phyloP scores from a whole-genome alignment of 1,140 invertebrate genomes.

The Ruditapes philippinarum region DNA sequence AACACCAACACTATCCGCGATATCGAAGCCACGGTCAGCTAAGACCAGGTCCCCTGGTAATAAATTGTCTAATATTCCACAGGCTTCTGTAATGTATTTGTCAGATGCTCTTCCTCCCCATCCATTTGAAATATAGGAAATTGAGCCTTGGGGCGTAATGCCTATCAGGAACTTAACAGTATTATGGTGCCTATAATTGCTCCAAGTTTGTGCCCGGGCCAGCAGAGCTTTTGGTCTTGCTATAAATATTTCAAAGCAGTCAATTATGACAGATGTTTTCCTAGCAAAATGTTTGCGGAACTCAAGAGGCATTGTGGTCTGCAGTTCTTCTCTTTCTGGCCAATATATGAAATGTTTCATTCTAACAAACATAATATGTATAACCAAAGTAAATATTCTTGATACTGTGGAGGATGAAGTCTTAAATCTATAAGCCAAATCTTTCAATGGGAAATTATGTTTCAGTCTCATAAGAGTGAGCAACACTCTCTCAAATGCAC shows the following conservation, averaged over 20 bases:
- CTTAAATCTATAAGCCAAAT: slow-evolving; percentile 39
- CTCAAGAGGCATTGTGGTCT: slow-evolving; percentile 13
- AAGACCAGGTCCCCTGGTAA: slow-evolving; percentile 56
- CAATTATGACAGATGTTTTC: slow-evolving; percentile 65
- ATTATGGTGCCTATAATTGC: slow-evolving; percentile 20
- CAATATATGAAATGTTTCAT: slow-evolving; percentile 30
- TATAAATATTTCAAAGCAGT: slow-evolving; percentile 74
- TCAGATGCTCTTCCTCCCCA: slow-evolving; percentile 67
- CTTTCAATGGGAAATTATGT: slow-evolving; percentile 25
- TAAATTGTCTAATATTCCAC: slow-evolving; percentile 56
- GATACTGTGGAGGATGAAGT: slow-evolving; percentile 45
- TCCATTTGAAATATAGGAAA: not conserved
- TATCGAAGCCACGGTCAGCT: slow-evolving; percentile 62
- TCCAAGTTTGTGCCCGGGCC: slow-evolving; percentile 56
- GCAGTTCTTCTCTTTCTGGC: slow-evolving; percentile 49
- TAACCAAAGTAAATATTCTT: slow-evolving; percentile 3
- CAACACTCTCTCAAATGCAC: not conserved
- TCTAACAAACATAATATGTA: slow-evolving; percentile 43
- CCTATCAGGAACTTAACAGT: slow-evolving; percentile 49
- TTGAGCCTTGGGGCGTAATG: slow-evolving; percentile 31
- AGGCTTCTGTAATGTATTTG: slow-evolving; percentile 57
- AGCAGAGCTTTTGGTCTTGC: slow-evolving; percentile 54
- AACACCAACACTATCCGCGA: slow-evolving; percentile 28
- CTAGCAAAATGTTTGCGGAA: slow-evolving; percentile 20
- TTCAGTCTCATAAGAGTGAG: slow-evolving; percentile 45